Evolutionary conservation across 2,113 vertebrate genomes (phyloP).

Genomic region (Dinomys branickii): DNA sequence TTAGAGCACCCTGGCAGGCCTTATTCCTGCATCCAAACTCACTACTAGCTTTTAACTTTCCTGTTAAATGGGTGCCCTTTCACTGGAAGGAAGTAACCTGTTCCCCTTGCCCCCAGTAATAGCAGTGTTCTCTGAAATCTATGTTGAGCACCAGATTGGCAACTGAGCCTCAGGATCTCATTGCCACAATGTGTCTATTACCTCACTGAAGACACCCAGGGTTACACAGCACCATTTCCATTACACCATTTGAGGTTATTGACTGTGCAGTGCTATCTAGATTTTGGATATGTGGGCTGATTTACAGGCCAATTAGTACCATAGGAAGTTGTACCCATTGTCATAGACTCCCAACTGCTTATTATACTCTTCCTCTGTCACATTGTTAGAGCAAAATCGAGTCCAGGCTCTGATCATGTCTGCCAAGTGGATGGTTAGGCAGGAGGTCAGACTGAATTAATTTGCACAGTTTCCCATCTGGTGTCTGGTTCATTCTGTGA

Average conservation of each 20-base stretch:
- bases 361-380: neutral
- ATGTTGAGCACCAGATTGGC: neutral
- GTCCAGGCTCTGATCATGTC: neutral
- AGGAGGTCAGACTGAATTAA: constrained; percentile 54
- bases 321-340: neutral
- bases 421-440: constrained; percentile 49
- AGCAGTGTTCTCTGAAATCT: neutral
- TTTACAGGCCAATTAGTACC: constrained; percentile 33
- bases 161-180: neutral
- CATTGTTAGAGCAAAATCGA: constrained; percentile 10
- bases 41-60: constrained; percentile 66
- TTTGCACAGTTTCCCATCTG: constrained; percentile 57
- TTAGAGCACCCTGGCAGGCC: constrained; percentile 37
- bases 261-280: constrained; percentile 21
- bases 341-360: neutral
- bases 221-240: neutral
- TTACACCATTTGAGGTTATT: constrained; percentile 59
- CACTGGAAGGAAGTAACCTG: neutral
- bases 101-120: neutral
- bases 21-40: constrained; percentile 49
- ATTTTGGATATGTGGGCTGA: neutral
- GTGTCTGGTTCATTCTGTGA: constrained; percentile 55
- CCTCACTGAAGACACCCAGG: constrained; percentile 61
- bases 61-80: neutral
- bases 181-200: neutral